These are phyloP conservation scores for Periphyllus acericola DNA, from an alignment of 2,888 invertebrate species.

Conservation along the genomic window DNA sequence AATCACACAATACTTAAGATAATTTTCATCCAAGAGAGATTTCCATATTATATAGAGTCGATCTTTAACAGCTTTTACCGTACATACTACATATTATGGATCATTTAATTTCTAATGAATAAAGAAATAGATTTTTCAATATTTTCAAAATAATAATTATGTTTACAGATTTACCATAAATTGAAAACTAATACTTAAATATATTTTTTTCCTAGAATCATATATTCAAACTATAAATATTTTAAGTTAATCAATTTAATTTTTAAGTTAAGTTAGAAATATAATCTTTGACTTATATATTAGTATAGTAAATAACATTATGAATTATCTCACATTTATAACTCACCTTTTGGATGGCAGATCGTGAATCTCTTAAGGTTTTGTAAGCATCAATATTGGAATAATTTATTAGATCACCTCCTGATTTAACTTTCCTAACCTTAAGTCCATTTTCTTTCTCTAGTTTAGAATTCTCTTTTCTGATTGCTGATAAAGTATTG, in stretches of 20 bases:
- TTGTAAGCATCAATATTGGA: slow-evolving; percentile 34
- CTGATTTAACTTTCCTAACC: slow-evolving; percentile 59
- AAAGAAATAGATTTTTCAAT: neutral
- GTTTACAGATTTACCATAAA: neutral
- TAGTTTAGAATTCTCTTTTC: slow-evolving; percentile 26
- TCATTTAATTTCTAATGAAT: neutral
- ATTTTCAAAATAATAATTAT: neutral
- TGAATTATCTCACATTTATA: slow-evolving; percentile 7
- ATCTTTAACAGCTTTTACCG: no score
- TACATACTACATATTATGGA: no score
- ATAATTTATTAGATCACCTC: slow-evolving; percentile 49
- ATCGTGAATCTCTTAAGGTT: slow-evolving; percentile 38
- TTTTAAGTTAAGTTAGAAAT: neutral
- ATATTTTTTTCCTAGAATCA: neutral
- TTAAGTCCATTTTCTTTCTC: slow-evolving; percentile 36
- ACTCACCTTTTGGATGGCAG: slow-evolving; percentile 59
- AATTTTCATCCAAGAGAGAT: neutral
- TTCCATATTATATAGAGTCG: neutral
- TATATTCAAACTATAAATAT: neutral
- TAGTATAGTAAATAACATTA: neutral
- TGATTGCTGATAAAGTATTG: slow-evolving; percentile 27
- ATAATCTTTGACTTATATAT: neutral
- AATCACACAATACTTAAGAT: neutral
- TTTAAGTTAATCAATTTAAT: neutral
- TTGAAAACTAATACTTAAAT: neutral